Evolutionary conservation across 2,888 invertebrate genomes (phyloP).

Genomic region (Shargacucullia verbasci): DNA sequence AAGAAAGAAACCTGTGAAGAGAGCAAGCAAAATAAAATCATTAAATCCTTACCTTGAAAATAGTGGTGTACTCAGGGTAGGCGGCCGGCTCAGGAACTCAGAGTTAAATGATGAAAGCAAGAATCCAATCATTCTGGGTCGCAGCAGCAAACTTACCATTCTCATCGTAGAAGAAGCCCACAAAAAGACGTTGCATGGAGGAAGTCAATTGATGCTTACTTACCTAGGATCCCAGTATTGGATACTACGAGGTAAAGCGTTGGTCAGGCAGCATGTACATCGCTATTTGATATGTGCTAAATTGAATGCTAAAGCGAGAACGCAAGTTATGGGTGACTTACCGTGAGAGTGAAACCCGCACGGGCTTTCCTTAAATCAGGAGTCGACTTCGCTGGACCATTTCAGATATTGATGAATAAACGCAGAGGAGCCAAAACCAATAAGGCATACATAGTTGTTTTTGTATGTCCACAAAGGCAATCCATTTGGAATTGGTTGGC

Average conservation of each 20-base stretch:
- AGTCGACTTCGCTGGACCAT: constrained; percentile 7
- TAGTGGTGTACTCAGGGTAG: constrained; percentile 1
- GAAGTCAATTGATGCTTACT: constrained; percentile 3
- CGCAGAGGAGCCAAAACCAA: constrained; percentile 17
- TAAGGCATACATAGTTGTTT: constrained; percentile 16
- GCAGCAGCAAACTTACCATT: not conserved
- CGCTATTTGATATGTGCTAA: constrained; percentile 13
- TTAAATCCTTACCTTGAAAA: constrained; percentile 2
- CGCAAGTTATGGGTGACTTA: constrained; percentile 21
- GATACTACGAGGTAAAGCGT: constrained; percentile 1
- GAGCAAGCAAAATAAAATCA: not conserved
- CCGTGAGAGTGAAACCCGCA: constrained; percentile 19
- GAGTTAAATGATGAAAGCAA: not conserved
- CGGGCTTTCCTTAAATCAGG: constrained; percentile 8
- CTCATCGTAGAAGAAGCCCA: constrained; percentile 6
- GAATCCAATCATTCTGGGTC: constrained; percentile 2
- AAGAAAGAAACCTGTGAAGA: constrained; percentile 5
- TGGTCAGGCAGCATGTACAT: constrained; percentile 1
- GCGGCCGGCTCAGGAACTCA: not conserved
- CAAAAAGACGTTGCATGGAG: constrained; percentile 4
- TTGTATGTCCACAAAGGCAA: constrained; percentile 12
- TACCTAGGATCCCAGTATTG: constrained; percentile 12
- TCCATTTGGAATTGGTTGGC: constrained; percentile 17
- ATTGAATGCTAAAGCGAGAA: constrained; percentile 4
- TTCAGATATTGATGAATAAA: constrained; percentile 13